Evolutionary conservation across 2,888 invertebrate species (phyloP), one percentile per base, ranked within the genome.

Genomic region (Eupithecia abbreviata): DNA sequence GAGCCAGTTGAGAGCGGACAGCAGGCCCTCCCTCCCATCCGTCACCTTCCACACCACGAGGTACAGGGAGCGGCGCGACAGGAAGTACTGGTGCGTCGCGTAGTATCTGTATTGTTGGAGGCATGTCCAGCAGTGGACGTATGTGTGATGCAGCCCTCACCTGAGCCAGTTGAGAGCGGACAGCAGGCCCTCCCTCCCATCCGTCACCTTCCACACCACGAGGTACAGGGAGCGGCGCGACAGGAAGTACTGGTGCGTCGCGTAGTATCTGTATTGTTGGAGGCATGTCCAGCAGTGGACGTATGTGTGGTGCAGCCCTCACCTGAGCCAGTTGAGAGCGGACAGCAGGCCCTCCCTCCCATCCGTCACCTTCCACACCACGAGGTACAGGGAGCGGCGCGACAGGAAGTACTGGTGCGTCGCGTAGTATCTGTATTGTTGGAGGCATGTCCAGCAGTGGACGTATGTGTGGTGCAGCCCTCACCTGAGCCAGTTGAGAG

Each of bases 331-430:
- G 86, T 98, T 97, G 66, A 98, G 96, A 45, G 99, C 98, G 84
- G 98, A 98, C 18, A 97, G 97, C 15, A 99, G 96, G 0, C 99
- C 99, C 83, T 96, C 96, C 87, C 98, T 96, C 0, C 99, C 99
- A 85, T 99, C 99, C 0, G 97, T 97, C 73, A 99, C 98, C 84
- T 97, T 96, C 99, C 99, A 99, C 4, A 99, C 96, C 1, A 99
- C 99, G 74, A 99, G 95, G 90, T 99, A 99, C 55, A 99, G 94
- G 81, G 99, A 98, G 15, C 99, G 96, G 78, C 98, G 98, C 0
- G 99, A 99, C 69, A 99, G 94, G 91, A 99, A 99, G 91, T 99
- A 99, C 90, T 99, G 99, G 95, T 99, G 99, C 0, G 99, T 99
- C 0, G 99, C 98, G 90, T 99, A 99, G 90, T n/a, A n/a, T n/a